phyloP scores from a whole-genome alignment of 2,797 vertebrate species.

The Anguilla pacifica region DNA sequence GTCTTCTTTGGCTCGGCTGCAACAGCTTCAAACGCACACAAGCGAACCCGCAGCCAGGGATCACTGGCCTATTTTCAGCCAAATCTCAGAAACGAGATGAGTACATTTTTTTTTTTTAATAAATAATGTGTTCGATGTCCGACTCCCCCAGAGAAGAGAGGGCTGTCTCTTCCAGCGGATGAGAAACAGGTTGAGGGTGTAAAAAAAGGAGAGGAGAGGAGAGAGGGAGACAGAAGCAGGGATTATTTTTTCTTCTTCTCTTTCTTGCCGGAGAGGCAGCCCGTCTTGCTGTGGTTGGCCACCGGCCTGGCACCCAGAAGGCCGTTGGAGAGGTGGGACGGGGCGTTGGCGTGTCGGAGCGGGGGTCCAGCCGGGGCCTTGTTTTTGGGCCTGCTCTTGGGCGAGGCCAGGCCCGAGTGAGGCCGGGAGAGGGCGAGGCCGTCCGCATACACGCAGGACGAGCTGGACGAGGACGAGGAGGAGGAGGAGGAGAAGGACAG shows the following conservation, averaged over 20 bases:
- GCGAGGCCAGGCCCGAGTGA: slow-evolving; percentile 40
- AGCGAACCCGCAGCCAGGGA: not conserved
- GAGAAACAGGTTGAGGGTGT: not conserved
- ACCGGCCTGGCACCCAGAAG: slow-evolving; percentile 3
- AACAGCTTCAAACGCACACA: not conserved
- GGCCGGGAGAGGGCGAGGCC: slow-evolving; percentile 35
- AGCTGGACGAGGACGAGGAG: slow-evolving; percentile 56
- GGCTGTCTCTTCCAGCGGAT: slow-evolving; percentile 17
- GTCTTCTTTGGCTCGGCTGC: not conserved
- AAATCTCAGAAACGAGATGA: not conserved
- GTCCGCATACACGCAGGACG: slow-evolving; percentile 45
- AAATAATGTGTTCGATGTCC: slow-evolving; percentile 30
- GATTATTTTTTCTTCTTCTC: slow-evolving; percentile 61
- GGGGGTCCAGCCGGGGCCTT: slow-evolving; percentile 23
- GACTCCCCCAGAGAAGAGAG: slow-evolving; percentile 7
- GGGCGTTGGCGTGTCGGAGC: slow-evolving; percentile 31
- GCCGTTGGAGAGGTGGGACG: slow-evolving; percentile 52
- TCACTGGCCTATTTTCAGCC: not conserved
- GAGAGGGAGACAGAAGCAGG: not conserved
- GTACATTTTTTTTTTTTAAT: not conserved
- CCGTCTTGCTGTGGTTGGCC: slow-evolving; percentile 29
- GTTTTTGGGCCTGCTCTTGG: slow-evolving; percentile 14
- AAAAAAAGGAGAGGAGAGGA: slow-evolving; percentile 5
- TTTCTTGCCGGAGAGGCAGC: slow-evolving; percentile 36
- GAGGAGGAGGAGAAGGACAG: slow-evolving; percentile 48